Conservation (phyloP, 2,797 vertebrate species). For the Acridotheres tristis region DNA sequence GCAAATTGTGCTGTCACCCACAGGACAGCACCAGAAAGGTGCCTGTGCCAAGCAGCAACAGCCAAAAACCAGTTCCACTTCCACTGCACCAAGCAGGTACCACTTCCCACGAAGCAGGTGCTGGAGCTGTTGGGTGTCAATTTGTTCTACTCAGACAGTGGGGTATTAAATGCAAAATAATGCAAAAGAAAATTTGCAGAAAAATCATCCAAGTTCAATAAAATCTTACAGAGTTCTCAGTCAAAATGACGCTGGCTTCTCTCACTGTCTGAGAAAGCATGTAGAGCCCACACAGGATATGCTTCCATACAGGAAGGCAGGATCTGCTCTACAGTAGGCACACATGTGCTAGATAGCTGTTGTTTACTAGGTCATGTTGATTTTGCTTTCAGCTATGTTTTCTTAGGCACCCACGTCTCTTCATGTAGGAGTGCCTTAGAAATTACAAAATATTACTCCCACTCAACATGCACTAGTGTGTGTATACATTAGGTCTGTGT, state of each 20-base stretch:
- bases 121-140: not conserved
- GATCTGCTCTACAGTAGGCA: constrained; percentile 32
- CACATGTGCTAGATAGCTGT: constrained; percentile 49
- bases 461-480: constrained; percentile 35
- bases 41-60: not conserved
- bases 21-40: not conserved
- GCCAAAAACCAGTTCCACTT: not conserved
- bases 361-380: constrained; percentile 61
- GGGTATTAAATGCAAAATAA: not conserved
- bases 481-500: constrained; percentile 33
- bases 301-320: not conserved
- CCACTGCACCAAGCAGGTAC: not conserved
- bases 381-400: constrained; percentile 63
- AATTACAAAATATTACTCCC: constrained; percentile 64
- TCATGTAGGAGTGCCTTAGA: constrained; percentile 49
- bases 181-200: not conserved
- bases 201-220: not conserved
- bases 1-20: not conserved
- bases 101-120: not conserved
- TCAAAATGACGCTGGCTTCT: not conserved
- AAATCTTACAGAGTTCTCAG: not conserved
- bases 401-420: constrained; percentile 48
- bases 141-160: not conserved
- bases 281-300: not conserved
- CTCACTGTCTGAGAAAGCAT: not conserved